Base-by-base conservation (phyloP, 2,888 invertebrate species). In the Lysandra coridon region DNA sequence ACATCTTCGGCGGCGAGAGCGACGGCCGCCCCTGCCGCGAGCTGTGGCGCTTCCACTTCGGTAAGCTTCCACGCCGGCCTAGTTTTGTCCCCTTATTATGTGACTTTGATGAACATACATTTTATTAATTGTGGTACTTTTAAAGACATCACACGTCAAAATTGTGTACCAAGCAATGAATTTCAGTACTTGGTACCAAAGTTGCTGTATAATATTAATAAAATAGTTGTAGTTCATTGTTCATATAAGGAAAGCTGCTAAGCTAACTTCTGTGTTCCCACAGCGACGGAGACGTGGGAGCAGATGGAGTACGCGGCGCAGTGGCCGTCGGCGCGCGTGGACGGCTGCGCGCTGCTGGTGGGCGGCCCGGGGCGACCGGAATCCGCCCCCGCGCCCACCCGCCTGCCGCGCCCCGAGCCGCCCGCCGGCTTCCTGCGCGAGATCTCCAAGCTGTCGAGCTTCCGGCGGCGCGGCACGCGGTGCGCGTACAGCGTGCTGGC, bases 21-120 rank as follows among this genome's bases (percentile, higher is more conserved):
- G 95, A 95, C 82, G 97, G 97, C 0, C 95, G 96, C 84, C 93
- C 96, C 30, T 96, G 96, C 81, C 97, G 97, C 88, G 97, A 98
- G 86, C 94, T 98, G 76, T 98, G 98, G 98, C 95, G 97, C 88
- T 97, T 97, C 91, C 97, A 97, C 90, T 98, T 97, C 88, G 96
- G 97, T 97, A 82, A 14, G 33, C 53, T 74, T 4, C 37, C 0
- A 23, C 12, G n/a, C 60, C 2, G 44, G 6, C 40, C 37, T 4
- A 37, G 37, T 37, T 37, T 4, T 4, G 37, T 0, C 37, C 37
- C 4, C 4, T 37, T 37, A 37, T 37, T 37, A 37, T 4, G 37
- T 37, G 4, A 37, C 37, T 37, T 37, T 37, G 37, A 37, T 37
- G 4, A 37, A 37, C 37, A 37, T 37, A 4, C 2, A 37, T 37